These are phyloP conservation scores for Daboia siamensis DNA, from an alignment of 2,113 vertebrate species.

Conservation along the genomic window DNA sequence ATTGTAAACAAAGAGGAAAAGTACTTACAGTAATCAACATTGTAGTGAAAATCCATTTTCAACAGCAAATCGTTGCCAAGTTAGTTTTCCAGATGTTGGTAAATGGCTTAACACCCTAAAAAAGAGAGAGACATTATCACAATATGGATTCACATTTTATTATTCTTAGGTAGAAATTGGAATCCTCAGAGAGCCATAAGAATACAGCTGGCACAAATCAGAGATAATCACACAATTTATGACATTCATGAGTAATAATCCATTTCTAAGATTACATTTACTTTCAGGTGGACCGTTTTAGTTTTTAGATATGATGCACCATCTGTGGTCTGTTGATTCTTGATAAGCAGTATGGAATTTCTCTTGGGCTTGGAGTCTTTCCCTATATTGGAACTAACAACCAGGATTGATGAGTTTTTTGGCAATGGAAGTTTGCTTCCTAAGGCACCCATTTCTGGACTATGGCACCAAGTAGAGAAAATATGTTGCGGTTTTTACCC, in stretches of 20 bases:
- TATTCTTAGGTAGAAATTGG: neutral
- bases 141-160: neutral
- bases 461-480: neutral
- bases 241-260: neutral
- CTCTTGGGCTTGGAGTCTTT: neutral
- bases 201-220: neutral
- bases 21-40: neutral
- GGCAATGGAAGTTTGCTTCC: neutral
- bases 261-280: neutral
- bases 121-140: neutral
- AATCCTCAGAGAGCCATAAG: neutral
- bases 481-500: neutral
- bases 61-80: neutral
- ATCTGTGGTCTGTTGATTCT: neutral
- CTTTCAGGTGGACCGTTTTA: neutral
- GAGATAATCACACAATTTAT: neutral
- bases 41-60: neutral
- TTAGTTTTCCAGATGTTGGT: neutral
- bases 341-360: neutral
- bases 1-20: neutral
- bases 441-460: neutral
- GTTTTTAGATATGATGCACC: neutral
- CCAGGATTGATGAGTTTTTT: neutral
- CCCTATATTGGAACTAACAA: neutral
- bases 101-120: neutral